Base-by-base conservation (phyloP, 2,797 vertebrate species). In the Phylloscopus collybita region DNA sequence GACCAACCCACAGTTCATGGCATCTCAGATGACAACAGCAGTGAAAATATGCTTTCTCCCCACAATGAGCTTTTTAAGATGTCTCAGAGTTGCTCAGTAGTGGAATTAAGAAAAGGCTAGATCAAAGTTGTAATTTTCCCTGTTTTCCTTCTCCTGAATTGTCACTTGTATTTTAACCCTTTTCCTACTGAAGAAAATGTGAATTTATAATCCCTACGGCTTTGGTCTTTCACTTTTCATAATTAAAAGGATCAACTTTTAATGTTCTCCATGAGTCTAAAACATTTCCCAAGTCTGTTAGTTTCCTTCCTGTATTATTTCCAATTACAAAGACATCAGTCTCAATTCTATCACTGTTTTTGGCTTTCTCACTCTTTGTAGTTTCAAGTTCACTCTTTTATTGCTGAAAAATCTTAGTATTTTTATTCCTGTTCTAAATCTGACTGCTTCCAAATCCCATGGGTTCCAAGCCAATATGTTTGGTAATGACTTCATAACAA, bases 401-500 rank as follows among this genome's bases (percentile, higher is more conserved):
- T 98, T 97, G 96, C 94, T 96, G 81, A 97, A 98, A 97, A 97
- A 97, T 88, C 93, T 88, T 93, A 88, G 96, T 97, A 97, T 97
- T 97, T 98, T 97, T 97, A 97, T 97, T 96, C 90, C 94, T 94
- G 73, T 96, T 98, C 96, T 94, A 97, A 97, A 97, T 97, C 96
- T 97, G 83, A 88, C 96, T 97, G 93, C 94, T 97, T 97, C 97
- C 92, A 91, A 82, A 97, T 98, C 98, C 97, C 97, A 79, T 49
- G 97, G 80, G 97, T 96, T 97, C 56, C 42, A 96, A 98, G 97
- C 97, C 97, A 97, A 97, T 98, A 97, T 97, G 93, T 97, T 98
- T 98, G 97, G 97, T 98, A 98, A 98, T 97, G 97, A 97, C 97
- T 98, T 98, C 97, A 89, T 96, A 96, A 96, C 73, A 97, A 97